Percentiles rank a stretch among this genome's conserved stretches.
phyloP scores from a whole-genome alignment of 2,797 vertebrate species.

The Gobio occitaniae region DNA sequence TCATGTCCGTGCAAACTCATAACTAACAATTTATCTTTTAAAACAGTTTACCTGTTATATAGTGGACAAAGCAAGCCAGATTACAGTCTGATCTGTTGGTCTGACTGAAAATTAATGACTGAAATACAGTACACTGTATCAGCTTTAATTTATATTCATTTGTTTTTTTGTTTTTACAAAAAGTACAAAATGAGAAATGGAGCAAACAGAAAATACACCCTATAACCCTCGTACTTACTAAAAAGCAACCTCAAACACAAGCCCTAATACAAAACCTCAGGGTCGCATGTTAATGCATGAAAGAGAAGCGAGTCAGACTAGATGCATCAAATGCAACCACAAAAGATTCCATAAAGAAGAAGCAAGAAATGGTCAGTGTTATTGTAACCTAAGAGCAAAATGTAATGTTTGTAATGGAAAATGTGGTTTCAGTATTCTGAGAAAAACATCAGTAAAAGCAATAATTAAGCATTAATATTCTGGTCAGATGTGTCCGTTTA shows the following conservation, averaged over 20 bases:
- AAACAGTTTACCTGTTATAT: background rate
- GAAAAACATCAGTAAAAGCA: background rate
- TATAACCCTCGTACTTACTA: constrained; percentile 27
- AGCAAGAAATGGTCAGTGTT: constrained; percentile 52
- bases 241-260: constrained; percentile 13
- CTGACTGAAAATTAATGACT: background rate
- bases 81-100: background rate
- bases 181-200: background rate
- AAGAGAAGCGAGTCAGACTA: constrained; percentile 27
- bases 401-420: constrained; percentile 11
- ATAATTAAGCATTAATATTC: background rate
- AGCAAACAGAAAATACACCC: constrained; percentile 39
- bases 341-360: constrained; percentile 60
- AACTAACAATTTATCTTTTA: background rate
- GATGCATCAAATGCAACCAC: constrained; percentile 50
- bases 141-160: background rate
- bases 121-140: background rate
- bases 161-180: too few relatives aligned
- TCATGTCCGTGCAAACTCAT: background rate
- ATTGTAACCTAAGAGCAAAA: constrained; percentile 42
- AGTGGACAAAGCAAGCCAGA: background rate
- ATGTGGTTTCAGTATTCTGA: background rate
- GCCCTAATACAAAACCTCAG: constrained; percentile 31
- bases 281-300: constrained; percentile 4
- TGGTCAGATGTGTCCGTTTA: background rate